These are phyloP conservation scores for Myrmecobius fasciatus DNA, from an alignment of 2,113 vertebrate genomes.

Conservation along the genomic window DNA sequence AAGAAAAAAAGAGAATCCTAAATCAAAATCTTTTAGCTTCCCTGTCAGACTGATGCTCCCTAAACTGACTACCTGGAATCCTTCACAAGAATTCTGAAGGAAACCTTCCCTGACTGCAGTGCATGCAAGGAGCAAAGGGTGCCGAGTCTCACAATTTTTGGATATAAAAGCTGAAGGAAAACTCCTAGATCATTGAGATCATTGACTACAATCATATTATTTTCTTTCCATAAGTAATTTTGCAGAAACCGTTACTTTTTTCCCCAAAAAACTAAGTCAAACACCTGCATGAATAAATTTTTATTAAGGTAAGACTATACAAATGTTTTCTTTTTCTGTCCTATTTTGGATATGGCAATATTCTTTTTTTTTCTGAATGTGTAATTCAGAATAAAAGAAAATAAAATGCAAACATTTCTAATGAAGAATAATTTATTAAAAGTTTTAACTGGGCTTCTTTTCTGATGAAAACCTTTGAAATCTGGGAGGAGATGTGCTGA, in stretches of 20 bases:
- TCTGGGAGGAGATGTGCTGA: not conserved
- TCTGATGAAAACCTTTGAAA: not conserved
- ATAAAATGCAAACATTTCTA: not conserved
- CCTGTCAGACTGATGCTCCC: not conserved
- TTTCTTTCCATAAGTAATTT: not conserved
- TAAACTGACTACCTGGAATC: not conserved
- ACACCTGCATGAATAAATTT: not conserved
- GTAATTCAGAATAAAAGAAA: not conserved
- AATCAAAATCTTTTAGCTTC: not conserved
- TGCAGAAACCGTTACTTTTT: not conserved
- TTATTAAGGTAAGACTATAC: too few species aligned
- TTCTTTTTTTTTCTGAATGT: not conserved
- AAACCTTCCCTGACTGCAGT: not conserved
- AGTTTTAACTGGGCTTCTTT: not conserved
- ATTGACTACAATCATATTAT: not conserved
- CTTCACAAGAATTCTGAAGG: not conserved
- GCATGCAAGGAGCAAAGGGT: not conserved
- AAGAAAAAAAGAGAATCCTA: not conserved
- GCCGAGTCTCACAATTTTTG: not conserved
- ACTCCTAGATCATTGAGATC: not conserved
- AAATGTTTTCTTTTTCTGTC: not conserved
- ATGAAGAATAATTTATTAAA: not conserved
- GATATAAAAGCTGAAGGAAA: not conserved
- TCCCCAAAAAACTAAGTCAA: not conserved
- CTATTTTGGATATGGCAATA: not conserved